These are phyloP conservation scores for Oreotragus oreotragus DNA, from an alignment of 2,113 vertebrate species.

Conservation along the genomic window DNA sequence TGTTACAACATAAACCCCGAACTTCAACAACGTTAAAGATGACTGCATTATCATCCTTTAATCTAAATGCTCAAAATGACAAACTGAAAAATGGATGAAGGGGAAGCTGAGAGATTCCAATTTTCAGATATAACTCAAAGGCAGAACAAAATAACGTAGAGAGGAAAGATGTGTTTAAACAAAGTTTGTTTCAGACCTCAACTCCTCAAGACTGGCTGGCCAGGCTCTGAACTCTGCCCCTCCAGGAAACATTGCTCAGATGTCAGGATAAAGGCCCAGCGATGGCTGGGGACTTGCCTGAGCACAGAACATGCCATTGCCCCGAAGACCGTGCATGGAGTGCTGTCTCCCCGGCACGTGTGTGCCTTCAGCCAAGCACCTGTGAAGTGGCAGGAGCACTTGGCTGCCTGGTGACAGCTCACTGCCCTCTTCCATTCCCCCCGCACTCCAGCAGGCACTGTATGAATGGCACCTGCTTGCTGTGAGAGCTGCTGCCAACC, in stretches of 20 bases:
- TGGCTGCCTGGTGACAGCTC: neutral
- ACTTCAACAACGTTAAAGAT: neutral
- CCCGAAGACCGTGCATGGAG: neutral
- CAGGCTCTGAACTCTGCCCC: fast-evolving
- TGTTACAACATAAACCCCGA: neutral
- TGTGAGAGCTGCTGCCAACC: neutral
- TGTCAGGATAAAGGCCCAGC: neutral
- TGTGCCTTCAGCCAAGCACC: neutral
- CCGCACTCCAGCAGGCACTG: fast-evolving
- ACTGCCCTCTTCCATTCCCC: too few species aligned
- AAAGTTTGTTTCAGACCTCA: neutral
- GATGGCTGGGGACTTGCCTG: neutral
- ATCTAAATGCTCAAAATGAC: neutral
- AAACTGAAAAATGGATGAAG: neutral
- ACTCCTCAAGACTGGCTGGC: neutral
- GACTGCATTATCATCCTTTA: neutral
- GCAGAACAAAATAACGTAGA: neutral
- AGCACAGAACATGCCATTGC: fast-evolving
- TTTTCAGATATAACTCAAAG: neutral
- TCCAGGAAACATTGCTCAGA: fast-evolving
- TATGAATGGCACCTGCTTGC: neutral
- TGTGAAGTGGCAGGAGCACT: too few species aligned
- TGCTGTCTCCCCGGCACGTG: fast-evolving
- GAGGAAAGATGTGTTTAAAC: neutral
- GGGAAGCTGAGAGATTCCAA: neutral